These are phyloP conservation scores for Motacilla tschutschensis DNA, from an alignment of 2,113 vertebrate species.

Conservation along the genomic window DNA sequence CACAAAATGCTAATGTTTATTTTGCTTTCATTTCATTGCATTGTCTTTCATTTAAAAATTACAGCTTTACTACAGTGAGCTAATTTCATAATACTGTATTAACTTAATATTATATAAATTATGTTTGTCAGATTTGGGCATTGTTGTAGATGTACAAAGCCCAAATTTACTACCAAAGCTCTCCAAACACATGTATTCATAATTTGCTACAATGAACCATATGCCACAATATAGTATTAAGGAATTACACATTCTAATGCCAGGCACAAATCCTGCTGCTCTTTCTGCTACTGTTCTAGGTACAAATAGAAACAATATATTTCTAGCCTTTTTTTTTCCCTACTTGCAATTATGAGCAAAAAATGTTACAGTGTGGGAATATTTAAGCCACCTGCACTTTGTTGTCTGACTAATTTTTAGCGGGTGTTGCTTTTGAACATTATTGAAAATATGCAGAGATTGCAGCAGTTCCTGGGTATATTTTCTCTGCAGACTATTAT, in stretches of 20 bases:
- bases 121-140: slow-evolving; percentile 69
- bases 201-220: slow-evolving; percentile 69
- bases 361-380: slow-evolving; percentile 55
- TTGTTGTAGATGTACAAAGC: slow-evolving; percentile 64
- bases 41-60: slow-evolving; percentile 76
- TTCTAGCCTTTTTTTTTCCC: slow-evolving; percentile 58
- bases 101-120: slow-evolving; percentile 80
- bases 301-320: slow-evolving; percentile 77
- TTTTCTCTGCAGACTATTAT: slow-evolving; percentile 22
- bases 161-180: slow-evolving; percentile 72
- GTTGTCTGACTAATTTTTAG: slow-evolving; percentile 55
- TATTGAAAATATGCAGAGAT: not conserved
- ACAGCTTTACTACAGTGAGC: slow-evolving; percentile 74
- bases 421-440: slow-evolving; percentile 38
- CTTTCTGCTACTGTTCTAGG: slow-evolving; percentile 61
- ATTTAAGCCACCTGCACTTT: slow-evolving; percentile 71
- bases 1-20: slow-evolving; percentile 71
- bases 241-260: slow-evolving; percentile 69
- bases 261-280: slow-evolving; percentile 59
- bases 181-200: slow-evolving; percentile 71
- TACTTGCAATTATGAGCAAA: slow-evolving; percentile 71
- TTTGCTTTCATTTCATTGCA: slow-evolving; percentile 58
- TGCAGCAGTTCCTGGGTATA: not conserved
- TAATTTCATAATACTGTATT: slow-evolving; percentile 80
- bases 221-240: slow-evolving; percentile 69